Percentiles rank a stretch among this genome's conserved stretches.
These are phyloP conservation scores for Chaenodraco wilsoni DNA, from an alignment of 2,797 vertebrate genomes.

Conservation along the genomic window DNA sequence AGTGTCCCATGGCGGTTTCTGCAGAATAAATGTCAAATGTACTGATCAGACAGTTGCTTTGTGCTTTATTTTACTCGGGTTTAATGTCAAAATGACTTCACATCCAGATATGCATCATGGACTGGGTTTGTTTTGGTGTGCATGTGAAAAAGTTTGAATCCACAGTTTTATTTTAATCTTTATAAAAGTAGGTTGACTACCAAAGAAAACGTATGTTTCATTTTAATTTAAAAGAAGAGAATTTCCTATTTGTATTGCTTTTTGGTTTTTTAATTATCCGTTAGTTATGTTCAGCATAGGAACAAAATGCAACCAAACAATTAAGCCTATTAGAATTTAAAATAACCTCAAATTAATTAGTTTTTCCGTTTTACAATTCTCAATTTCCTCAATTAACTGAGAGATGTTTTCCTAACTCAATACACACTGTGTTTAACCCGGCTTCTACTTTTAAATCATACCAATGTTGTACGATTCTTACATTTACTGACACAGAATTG, in stretches of 20 bases:
- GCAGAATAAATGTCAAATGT: conserved; percentile 60
- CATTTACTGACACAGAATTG: neutral
- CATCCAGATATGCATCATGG: conserved; percentile 53
- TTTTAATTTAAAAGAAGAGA: neutral
- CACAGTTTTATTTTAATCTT: conserved; percentile 22
- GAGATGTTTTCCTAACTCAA: conserved; percentile 43
- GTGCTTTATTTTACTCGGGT: conserved; percentile 61
- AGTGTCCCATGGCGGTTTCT: conserved; percentile 71
- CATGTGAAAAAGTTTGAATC: conserved; percentile 40
- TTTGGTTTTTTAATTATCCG: neutral
- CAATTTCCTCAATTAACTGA: conserved; percentile 40
- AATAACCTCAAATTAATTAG: conserved; percentile 3
- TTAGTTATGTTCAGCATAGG: conserved; percentile 5
- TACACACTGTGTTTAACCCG: conserved; percentile 21
- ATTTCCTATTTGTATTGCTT: neutral
- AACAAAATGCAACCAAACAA: conserved; percentile 17
- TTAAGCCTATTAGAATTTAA: conserved; percentile 13
- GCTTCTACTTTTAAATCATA: conserved; percentile 24
- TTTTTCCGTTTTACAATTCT: conserved; percentile 21
- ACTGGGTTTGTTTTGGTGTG: conserved; percentile 38
- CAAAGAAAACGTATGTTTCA: conserved; percentile 10
- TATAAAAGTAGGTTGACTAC: conserved; percentile 32
- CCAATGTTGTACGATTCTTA: conserved; percentile 9
- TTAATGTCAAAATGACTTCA: conserved; percentile 68
- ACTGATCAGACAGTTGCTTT: conserved; percentile 44